Conservation (phyloP, 2,113 vertebrate genomes). For the Sardina pilchardus region DNA sequence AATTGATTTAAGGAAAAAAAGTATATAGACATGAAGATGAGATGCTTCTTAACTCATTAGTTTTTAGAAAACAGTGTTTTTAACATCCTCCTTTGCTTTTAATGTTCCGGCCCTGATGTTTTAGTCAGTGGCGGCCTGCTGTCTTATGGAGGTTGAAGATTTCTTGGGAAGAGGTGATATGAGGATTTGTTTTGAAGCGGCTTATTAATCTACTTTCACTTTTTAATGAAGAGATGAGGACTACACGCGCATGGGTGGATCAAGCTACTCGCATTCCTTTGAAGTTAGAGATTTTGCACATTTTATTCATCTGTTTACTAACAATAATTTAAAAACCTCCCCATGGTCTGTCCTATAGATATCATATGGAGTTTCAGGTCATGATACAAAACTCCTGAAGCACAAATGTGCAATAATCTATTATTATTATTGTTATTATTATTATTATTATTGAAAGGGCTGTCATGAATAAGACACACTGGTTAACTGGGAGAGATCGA, state of each 20-base stretch:
- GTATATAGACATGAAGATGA: neutral
- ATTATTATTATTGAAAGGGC: neutral
- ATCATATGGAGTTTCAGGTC: neutral
- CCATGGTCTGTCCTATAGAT: neutral
- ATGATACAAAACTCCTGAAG: neutral
- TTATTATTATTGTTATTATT: conserved; percentile 15
- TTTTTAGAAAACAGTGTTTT: neutral
- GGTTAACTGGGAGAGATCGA: neutral
- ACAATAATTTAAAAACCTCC: neutral
- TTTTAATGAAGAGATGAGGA: neutral
- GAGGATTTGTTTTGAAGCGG: neutral
- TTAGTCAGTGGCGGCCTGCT: conserved; percentile 32
- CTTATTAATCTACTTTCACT: neutral
- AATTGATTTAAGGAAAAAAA: neutral
- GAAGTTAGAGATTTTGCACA: conserved; percentile 9
- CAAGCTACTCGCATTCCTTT: conserved; percentile 1
- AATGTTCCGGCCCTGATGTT: conserved; percentile 38
- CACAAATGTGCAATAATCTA: neutral
- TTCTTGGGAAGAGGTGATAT: neutral
- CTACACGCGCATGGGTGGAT: neutral
- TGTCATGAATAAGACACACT: neutral
- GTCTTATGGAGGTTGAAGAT: neutral
- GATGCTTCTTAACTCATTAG: neutral
- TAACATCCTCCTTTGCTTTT: conserved; percentile 9
- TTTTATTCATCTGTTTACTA: neutral